phyloP scores from a whole-genome alignment of 1,140 invertebrate genomes.

The Mamestra configurata region DNA sequence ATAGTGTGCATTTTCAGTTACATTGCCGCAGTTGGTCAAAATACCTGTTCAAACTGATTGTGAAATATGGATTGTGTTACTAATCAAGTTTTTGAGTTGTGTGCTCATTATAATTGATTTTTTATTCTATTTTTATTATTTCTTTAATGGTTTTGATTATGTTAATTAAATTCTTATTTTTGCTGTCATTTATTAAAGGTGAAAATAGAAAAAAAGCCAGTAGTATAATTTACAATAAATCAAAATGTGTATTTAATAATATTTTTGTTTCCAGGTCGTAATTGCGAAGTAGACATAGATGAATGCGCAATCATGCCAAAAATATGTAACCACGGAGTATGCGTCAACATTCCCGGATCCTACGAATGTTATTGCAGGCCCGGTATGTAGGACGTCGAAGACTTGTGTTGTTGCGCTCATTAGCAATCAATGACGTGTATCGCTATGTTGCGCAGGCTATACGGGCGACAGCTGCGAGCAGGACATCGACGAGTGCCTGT shows the following conservation, averaged over 20 bases:
- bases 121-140: background rate
- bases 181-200: slow-evolving; percentile 53
- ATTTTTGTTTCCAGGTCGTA: slow-evolving; percentile 86
- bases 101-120: slow-evolving; percentile 5
- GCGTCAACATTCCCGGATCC: slow-evolving; percentile 92
- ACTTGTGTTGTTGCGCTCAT: background rate
- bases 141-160: slow-evolving; percentile 19
- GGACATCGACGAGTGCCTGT: slow-evolving; percentile 96
- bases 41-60: slow-evolving; percentile 58
- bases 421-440: slow-evolving; percentile 7
- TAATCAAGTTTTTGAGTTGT: slow-evolving; percentile 38
- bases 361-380: slow-evolving; percentile 96
- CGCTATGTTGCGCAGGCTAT: slow-evolving; percentile 88
- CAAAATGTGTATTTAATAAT: slow-evolving; percentile 15
- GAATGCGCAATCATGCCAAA: slow-evolving; percentile 91
- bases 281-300: slow-evolving; percentile 93
- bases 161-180: slow-evolving; percentile 32
- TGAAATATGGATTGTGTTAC: slow-evolving; percentile 46
- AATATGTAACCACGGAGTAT: slow-evolving; percentile 95
- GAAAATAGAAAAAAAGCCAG: slow-evolving; percentile 36
- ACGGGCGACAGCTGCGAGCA: slow-evolving; percentile 94
- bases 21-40: slow-evolving; percentile 24
- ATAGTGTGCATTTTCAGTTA: background rate
- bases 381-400: slow-evolving; percentile 63
- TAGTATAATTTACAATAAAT: slow-evolving; percentile 11